Base-by-base conservation (phyloP, 2,888 invertebrate genomes). In the Rhagonycha lutea region DNA sequence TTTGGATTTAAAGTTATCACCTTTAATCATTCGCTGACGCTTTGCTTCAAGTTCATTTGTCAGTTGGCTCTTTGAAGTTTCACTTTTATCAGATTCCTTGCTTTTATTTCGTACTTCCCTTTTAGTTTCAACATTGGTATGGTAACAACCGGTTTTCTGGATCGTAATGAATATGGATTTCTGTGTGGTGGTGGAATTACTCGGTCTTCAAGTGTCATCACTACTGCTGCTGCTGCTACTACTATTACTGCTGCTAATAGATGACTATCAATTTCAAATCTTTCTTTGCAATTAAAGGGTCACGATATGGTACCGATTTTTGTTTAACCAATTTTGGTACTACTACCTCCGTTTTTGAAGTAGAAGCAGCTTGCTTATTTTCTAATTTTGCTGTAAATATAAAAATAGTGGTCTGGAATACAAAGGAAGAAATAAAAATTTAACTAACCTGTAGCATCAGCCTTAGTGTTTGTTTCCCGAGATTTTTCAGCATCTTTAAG, bases 261-360 rank as follows among this genome's bases (percentile, higher is more conserved):
- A 18, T 18, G 65, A 12, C 60, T 61, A 86, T 79, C 70, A 87
- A 78, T 75, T 77, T 85, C 71, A 87, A 81, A 81, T 86, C 86
- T 76, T 87, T 87, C 70, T 84, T 84, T 2, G 82, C 87, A 8
- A 85, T 84, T 10, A 85, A 79, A 70, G 81, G 83, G n/a, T 79
- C 72, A 72, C 84, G 84, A 69, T 86, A 83, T 3, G 75, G 75
- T 29, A 81, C 79, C 68, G 83, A 74, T 69, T 80, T 81, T 3
- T 80, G 78, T 9, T 69, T 71, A 18, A 78, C 78, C 8, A 72
- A 72, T 23, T 69, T 68, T 7, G 63, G 24, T 3, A 8, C n/a
- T 4, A 4, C 14, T 26, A n/a, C n/a, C n/a, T n/a, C n/a, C n/a
- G 7, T 24, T 24, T 3, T 11, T 9, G 47, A 1, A 11, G 18